phyloP scores from a whole-genome alignment of 2,113 vertebrate species.

The Micronisus gabar region DNA sequence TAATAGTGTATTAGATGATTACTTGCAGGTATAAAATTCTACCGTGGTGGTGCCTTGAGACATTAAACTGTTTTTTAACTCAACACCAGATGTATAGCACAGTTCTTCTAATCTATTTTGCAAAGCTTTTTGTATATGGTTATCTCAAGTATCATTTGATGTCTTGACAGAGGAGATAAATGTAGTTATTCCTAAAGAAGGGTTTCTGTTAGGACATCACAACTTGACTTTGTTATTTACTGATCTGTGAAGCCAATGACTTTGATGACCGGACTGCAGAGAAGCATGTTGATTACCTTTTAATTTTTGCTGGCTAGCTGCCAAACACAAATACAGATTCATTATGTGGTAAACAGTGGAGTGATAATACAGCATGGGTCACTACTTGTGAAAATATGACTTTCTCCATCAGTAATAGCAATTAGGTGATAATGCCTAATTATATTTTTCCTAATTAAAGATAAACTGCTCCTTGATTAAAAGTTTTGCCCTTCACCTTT shows the following conservation, averaged over 20 bases:
- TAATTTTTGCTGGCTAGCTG: conserved; percentile 62
- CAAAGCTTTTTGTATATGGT: conserved; percentile 32
- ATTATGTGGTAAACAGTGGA: conserved; percentile 53
- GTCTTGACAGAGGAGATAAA: conserved; percentile 31
- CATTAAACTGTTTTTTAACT: conserved; percentile 77
- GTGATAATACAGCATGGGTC: conserved; percentile 54
- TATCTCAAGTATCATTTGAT: conserved; percentile 52
- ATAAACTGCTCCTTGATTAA: conserved; percentile 72
- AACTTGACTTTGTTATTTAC: conserved; percentile 47
- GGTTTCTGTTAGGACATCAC: conserved; percentile 6
- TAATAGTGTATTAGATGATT: conserved; percentile 66
- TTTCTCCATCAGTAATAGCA: conserved; percentile 69
- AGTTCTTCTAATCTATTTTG: conserved; percentile 60
- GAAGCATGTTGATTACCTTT: conserved; percentile 62
- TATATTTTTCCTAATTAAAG: conserved; percentile 76
- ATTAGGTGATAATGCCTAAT: conserved; percentile 74
- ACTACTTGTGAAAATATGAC: conserved; percentile 65
- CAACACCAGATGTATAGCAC: conserved; percentile 51
- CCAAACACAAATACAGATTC: conserved; percentile 55
- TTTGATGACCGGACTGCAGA: conserved; percentile 53
- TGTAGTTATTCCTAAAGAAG: neutral
- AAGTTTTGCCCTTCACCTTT: conserved; percentile 69
- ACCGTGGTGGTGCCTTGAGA: conserved; percentile 87
- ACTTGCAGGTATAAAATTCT: conserved; percentile 71
- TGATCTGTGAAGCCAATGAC: conserved; percentile 26